Evolutionary conservation across 2,797 vertebrate species (phyloP).

Genomic region (Onychomys leucogaster): DNA sequence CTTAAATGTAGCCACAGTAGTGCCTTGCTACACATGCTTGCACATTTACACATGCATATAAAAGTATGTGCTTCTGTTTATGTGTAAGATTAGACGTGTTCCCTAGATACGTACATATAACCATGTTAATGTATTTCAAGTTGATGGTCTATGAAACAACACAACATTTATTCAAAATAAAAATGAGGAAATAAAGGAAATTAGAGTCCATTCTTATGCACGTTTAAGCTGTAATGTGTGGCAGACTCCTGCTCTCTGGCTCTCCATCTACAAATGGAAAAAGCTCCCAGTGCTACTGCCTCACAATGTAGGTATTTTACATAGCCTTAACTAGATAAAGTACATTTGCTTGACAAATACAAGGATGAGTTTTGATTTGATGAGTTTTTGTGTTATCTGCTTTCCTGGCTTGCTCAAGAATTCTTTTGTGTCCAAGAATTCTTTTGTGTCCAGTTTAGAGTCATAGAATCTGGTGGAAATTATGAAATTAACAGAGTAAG

Average conservation of each 20-base stretch:
- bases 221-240: neutral
- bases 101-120: neutral
- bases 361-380: neutral
- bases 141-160: neutral
- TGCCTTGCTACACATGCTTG: neutral
- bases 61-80: neutral
- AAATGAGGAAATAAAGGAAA: neutral
- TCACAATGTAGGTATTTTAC: conserved; percentile 15
- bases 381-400: neutral
- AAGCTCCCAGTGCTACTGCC: neutral
- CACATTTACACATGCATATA: neutral
- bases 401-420: neutral
- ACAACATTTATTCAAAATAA: neutral
- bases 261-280: neutral
- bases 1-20: neutral
- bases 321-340: neutral
- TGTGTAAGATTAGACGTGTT: neutral
- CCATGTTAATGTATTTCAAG: neutral
- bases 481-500: neutral
- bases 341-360: neutral
- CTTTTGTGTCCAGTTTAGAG: neutral
- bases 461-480: neutral
- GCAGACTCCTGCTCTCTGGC: no score
- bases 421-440: neutral
- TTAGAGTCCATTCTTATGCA: neutral